Percentiles rank a stretch among this genome's conserved stretches.
Conservation (phyloP, 2,113 vertebrate species). For the Pseudolaguvia tuberculata region DNA sequence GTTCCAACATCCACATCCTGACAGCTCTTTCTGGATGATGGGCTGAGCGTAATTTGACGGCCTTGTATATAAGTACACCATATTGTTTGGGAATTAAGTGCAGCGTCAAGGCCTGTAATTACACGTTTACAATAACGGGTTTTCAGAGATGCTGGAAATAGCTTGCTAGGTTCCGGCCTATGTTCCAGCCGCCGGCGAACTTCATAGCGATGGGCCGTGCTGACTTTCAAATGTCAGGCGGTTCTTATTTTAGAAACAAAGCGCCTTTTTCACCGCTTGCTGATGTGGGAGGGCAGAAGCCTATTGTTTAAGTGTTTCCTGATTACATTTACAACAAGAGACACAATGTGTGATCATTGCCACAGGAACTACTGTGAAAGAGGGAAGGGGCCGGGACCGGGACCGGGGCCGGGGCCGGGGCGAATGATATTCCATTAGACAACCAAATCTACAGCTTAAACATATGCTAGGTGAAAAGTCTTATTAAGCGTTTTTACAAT, state of each 20-base stretch:
- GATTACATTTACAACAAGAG: slow-evolving; percentile 55
- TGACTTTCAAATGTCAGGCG: slow-evolving; percentile 66
- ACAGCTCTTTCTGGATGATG: slow-evolving; percentile 50
- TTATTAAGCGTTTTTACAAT: slow-evolving; percentile 1
- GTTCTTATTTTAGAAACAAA: slow-evolving; percentile 64
- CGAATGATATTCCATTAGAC: slow-evolving; percentile 19
- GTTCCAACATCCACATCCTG: slow-evolving; percentile 33
- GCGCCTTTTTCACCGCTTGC: slow-evolving; percentile 59
- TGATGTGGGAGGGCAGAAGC: slow-evolving; percentile 57
- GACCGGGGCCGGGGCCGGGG: too few relatives aligned
- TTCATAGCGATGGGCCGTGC: slow-evolving; percentile 62
- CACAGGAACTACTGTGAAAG: slow-evolving; percentile 36
- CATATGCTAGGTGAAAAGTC: neutral
- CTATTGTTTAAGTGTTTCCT: slow-evolving; percentile 67
- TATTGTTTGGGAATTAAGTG: slow-evolving; percentile 79
- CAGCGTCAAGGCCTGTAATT: slow-evolving; percentile 71
- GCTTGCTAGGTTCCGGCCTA: slow-evolving; percentile 68
- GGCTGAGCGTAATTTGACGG: slow-evolving; percentile 66
- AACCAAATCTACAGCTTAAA: slow-evolving; percentile 14
- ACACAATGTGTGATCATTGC: slow-evolving; percentile 39
- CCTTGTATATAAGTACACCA: slow-evolving; percentile 69
- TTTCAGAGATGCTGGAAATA: slow-evolving; percentile 70
- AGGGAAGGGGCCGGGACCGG: slow-evolving; percentile 7
- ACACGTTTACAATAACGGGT: slow-evolving; percentile 70
- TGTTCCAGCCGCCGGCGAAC: slow-evolving; percentile 55